Base-by-base conservation (phyloP, 2,888 invertebrate genomes). In the Pseudoips prasinana region DNA sequence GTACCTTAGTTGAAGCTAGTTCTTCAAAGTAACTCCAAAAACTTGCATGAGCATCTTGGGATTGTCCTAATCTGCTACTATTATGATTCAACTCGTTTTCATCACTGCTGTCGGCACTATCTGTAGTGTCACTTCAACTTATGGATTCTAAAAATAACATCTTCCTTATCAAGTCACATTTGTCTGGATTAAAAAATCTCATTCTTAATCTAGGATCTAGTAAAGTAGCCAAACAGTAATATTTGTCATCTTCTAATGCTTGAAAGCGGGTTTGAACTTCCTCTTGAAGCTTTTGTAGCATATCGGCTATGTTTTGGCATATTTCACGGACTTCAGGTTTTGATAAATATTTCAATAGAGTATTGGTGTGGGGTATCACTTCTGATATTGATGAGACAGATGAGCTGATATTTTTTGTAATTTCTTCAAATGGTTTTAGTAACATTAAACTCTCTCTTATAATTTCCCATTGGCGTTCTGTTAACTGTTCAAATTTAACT, bases 111-210 rank as follows among this genome's bases (percentile, higher is more conserved):
- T n/a, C n/a, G 2, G 14, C 2, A 14, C 5, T 14, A 3, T 5
- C 33, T 30, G 22, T 37, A 19, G 43, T 34, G 8, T 43, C 33
- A 27, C 23, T 17, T 32, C 36, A 5, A 32, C 36, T 44, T 39
- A 41, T 29, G 32, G 23, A 33, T 14, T 48, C 38, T 30, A 28
- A 27, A 11, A 47, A 10, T 17, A 43, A 37, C 29, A 38, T 37
- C 7, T 10, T 9, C 20, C 20, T 19, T n/a, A 14, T 14, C 2
- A 14, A 18, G 25, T 29, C 22, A 18, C 14, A 29, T 8, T 22
- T 25, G 22, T 22, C 22, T 9, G 10, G 11, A 10, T 5, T 2
- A 11, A 24, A 25, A 33, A 33, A 39, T 22, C 22, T 11, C 33
- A 29, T 26, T 9, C 19, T 33, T 10, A 25, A 33, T 29, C 29